phyloP scores from a whole-genome alignment of 2,797 vertebrate species.

The Enteromius thamalakanensis region DNA sequence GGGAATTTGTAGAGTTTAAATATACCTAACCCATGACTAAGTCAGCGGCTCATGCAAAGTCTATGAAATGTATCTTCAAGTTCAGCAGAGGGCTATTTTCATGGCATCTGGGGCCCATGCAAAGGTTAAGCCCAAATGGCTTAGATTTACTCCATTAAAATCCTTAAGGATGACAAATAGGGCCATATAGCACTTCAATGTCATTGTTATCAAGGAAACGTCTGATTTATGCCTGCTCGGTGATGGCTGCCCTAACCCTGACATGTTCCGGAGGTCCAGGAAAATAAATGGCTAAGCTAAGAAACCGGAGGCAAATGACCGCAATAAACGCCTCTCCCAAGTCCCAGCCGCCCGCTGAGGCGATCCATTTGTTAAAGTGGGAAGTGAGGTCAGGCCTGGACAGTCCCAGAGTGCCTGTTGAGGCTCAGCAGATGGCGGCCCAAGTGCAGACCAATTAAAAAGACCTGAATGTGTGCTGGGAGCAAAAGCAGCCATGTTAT shows the following conservation, averaged over 20 bases:
- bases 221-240: constrained; percentile 47
- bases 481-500: constrained; percentile 2
- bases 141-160: constrained; percentile 59
- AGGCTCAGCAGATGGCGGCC: constrained; percentile 16
- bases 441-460: constrained; percentile 44
- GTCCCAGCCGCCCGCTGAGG: constrained; percentile 8
- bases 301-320: constrained; percentile 50
- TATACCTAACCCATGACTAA: neutral
- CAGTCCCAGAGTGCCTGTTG: constrained; percentile 36
- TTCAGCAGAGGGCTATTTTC: neutral
- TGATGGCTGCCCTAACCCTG: constrained; percentile 51
- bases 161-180: constrained; percentile 53
- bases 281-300: constrained; percentile 58
- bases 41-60: neutral
- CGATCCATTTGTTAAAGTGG: constrained; percentile 44
- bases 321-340: constrained; percentile 45
- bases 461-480: constrained; percentile 12
- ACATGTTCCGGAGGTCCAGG: constrained; percentile 49
- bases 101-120: neutral
- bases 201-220: constrained; percentile 54
- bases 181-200: constrained; percentile 51
- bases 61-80: neutral
- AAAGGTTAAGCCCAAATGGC: constrained; percentile 47
- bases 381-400: constrained; percentile 44
- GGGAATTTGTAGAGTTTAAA: neutral